These are phyloP conservation scores for Rhinella marina DNA, from an alignment of 2,797 vertebrate genomes.

Conservation along the genomic window DNA sequence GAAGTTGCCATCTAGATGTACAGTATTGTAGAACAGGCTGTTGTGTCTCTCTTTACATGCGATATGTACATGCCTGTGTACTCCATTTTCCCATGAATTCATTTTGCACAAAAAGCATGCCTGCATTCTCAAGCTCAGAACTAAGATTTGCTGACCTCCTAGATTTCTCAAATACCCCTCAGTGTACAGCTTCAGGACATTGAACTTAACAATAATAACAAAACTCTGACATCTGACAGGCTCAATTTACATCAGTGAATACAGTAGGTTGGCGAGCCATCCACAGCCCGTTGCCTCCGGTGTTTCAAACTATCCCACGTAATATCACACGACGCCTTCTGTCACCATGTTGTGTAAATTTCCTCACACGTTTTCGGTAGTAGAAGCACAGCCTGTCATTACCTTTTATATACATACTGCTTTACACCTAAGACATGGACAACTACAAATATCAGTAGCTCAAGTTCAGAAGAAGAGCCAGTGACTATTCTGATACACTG, in stretches of 20 bases:
- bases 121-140: neutral
- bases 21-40: neutral
- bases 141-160: neutral
- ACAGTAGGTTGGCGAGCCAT: neutral
- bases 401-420: neutral
- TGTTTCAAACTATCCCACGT: slow-evolving; percentile 11
- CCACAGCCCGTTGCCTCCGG: slow-evolving; percentile 7
- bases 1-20: neutral
- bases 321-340: slow-evolving; percentile 41
- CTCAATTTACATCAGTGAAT: slow-evolving; percentile 45
- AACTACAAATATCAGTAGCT: neutral
- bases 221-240: slow-evolving; percentile 33
- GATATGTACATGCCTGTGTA: neutral
- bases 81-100: neutral
- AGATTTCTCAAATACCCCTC: slow-evolving; percentile 6
- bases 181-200: slow-evolving; percentile 37
- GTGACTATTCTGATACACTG: too few relatives aligned
- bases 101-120: neutral
- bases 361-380: neutral
- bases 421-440: neutral
- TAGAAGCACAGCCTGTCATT: slow-evolving; percentile 14
- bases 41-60: neutral
- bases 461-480: neutral
- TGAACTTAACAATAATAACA: slow-evolving; percentile 36
- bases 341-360: slow-evolving; percentile 38